Evolutionary conservation across 2,797 vertebrate genomes (phyloP).

Genomic region (Gouania willdenowi): DNA sequence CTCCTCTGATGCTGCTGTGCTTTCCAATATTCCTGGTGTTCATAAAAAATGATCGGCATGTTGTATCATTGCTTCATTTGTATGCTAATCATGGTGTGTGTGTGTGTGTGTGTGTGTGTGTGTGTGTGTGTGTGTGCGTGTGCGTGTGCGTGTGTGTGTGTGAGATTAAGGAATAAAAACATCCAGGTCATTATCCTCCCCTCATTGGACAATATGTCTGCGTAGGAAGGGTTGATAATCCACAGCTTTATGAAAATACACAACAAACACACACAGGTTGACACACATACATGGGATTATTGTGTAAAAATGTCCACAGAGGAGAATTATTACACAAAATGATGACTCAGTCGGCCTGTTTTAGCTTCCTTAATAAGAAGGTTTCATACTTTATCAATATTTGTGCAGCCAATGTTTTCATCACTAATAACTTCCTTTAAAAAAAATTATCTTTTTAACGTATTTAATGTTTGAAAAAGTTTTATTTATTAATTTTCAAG

Average conservation of each 20-base stretch:
- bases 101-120: background rate
- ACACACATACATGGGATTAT: slow-evolving; percentile 52
- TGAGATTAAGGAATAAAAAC: background rate
- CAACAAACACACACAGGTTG: slow-evolving; percentile 7
- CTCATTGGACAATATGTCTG: slow-evolving; percentile 31
- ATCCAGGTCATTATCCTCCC: slow-evolving; percentile 33
- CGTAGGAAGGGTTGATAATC: too few species aligned
- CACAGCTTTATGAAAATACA: background rate
- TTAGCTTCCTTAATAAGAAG: too few species aligned
- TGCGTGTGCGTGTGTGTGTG: background rate
- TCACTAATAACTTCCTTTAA: too few species aligned
- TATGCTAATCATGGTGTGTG: background rate
- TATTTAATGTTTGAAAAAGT: too few species aligned
- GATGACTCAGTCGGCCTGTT: too few species aligned
- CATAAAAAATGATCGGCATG: slow-evolving; percentile 8
- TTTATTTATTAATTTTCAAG: too few species aligned
- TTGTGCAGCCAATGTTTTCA: too few species aligned
- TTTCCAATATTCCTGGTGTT: slow-evolving; percentile 22
- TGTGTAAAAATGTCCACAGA: slow-evolving; percentile 42
- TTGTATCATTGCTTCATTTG: too few species aligned
- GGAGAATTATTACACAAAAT: slow-evolving; percentile 41
- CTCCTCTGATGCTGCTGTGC: slow-evolving; percentile 46
- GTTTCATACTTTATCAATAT: too few species aligned
- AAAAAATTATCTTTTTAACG: too few species aligned
- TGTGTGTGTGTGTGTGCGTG: background rate